Evolutionary conservation across 2,888 invertebrate genomes (phyloP).

Genomic region (Cryptus armator): DNA sequence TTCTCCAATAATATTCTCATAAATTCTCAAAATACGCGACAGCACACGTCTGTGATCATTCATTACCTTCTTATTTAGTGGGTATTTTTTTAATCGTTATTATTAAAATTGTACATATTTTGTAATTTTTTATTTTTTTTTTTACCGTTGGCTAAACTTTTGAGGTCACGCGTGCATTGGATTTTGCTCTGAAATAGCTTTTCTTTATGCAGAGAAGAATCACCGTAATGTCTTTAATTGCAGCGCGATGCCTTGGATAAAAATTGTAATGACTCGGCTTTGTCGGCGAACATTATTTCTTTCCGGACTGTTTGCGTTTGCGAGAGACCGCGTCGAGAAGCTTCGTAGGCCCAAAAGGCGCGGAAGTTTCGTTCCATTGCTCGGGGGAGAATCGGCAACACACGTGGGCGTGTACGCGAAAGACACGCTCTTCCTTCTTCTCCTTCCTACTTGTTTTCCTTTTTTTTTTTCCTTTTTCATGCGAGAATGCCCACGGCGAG

Average conservation of each 20-base stretch:
- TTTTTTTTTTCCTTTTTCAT: constrained; percentile 61
- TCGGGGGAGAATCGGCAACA: constrained; percentile 55
- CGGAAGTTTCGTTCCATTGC: constrained; percentile 64
- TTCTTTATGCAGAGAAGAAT: neutral
- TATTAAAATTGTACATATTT: constrained; percentile 21
- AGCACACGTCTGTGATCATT: constrained; percentile 36
- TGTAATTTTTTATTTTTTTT: neutral
- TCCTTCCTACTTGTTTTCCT: constrained; percentile 28
- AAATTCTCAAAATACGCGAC: constrained; percentile 57
- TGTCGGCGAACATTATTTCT: constrained; percentile 3
- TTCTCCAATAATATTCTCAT: constrained; percentile 65
- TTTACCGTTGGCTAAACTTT: neutral
- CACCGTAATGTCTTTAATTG: neutral
- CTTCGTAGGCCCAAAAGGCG: constrained; percentile 45
- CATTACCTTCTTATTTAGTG: constrained; percentile 47
- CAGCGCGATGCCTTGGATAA: neutral
- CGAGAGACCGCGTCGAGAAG: constrained; percentile 2
- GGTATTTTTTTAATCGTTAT: constrained; percentile 43
- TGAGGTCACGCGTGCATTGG: neutral
- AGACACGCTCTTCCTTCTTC: constrained; percentile 64
- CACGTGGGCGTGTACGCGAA: constrained; percentile 68
- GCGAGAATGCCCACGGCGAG: constrained; percentile 61
- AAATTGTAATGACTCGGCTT: neutral
- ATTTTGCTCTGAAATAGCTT: neutral
- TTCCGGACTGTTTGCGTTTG: neutral